Evolutionary conservation across 2,888 invertebrate species (phyloP), one percentile per base, ranked within the genome.

Genomic region (Philereme vetulata): DNA sequence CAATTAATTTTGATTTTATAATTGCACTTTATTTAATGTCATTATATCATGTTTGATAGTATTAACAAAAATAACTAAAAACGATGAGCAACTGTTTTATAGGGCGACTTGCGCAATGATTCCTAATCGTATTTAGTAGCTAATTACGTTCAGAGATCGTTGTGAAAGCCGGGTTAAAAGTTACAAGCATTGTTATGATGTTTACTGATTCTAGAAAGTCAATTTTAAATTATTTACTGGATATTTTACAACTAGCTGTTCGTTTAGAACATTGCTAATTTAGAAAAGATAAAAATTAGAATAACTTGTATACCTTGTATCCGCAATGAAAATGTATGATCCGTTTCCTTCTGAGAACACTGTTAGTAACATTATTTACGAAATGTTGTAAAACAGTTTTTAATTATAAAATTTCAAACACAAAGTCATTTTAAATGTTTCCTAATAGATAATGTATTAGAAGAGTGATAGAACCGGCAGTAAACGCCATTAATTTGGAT

Each of bases 401-500:
- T n/a, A n/a, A 42, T 10, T 10, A 10, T 4, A 42, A n/a, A 42
- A 5, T 10, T 10, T 4, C 4, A 42, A 42, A 5, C 4, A 1
- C 4, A 1, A 42, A 45, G 45, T 21, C 21, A 32, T 32, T 21
- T 45, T 5, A n/a, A n/a, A 46, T 8, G 9, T 7, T 8, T 9
- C 9, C 1, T 4, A 34, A 9, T 9, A n/a, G 46, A 7, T 38
- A 6, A 7, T 38, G 38, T 38, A 4, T 6, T 38, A 8, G 38
- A 6, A 38, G 6, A n/a, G 33, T 46, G 33, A 33, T 34, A 34
- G n/a, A 43, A 34, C 51, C 11, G 21, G 42, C 47, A 34, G 11
- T 48, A 42, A 53, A 38, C 33, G 6, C 42, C 11, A 52, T 60
- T 38, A 53, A 53, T 51, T 59, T 47, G 48, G 51, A 60, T 63